Base-by-base conservation (phyloP, 37 sponge, comb jelly and placozoan genomes). In the Beroe forskalii region DNA sequence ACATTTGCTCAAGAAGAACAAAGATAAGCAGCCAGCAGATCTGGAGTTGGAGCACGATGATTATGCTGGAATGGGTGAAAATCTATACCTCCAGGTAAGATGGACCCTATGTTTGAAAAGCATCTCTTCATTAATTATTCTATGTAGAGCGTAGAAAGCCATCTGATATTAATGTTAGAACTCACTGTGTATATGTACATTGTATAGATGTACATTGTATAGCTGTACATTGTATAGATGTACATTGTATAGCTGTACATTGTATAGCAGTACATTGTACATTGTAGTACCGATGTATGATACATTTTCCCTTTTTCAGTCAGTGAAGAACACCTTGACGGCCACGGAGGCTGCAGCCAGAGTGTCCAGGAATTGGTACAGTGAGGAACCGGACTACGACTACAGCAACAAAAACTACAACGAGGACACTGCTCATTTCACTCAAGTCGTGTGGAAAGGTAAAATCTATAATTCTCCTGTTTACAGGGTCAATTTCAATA, bases 361-460 rank as follows among this genome's bases (percentile, higher is more conserved):
- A 44, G 86, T 80, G 6, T 33, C 86, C 27, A 17, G 35, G 28
- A 80, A 80, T 48, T 80, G 86, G 86, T 80, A 80, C 55, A 80
- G 86, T 48, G 86, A 80, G 86, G 86, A 80, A 37, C 38, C 28
- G 48, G 86, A 80, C 30, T 80, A 38, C 55, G 31, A 80, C 86
- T 80, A 80, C 48, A n/a, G 17, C 48, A n/a, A 4, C 19, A 44
- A 41, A 24, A 27, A 80, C 48, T 80, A 42, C 48, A 43, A 20
- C 30, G 40, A 41, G 24, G 55, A 80, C 28, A 23, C 55, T 3
- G 40, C 86, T 24, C 86, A 80, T 24, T 80, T 80, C 55, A 38
- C 30, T 80, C 86, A 80, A 43, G 30, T 80, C 86, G 86, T 80
- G 28, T 80, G 86, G 86, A 80, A 80, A 80, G 86, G 86, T 80